Base-by-base conservation (phyloP, 2,888 invertebrate genomes). In the Sacculina carcini region DNA sequence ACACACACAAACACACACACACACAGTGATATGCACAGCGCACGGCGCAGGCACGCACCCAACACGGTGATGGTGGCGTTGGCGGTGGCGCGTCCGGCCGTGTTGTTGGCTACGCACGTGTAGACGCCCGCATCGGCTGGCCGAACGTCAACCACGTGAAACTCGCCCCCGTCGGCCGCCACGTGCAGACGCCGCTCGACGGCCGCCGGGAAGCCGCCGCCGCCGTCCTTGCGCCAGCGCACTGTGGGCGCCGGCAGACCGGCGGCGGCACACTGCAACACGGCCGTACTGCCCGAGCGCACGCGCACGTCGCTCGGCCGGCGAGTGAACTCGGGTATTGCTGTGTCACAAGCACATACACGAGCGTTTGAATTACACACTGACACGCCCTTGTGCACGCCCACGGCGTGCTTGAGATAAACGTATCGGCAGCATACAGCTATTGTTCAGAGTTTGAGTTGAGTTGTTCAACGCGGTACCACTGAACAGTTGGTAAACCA, bases 61-160 rank as follows among this genome's bases (percentile, higher is more conserved):
- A 76, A 67, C 51, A 92, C 85, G 57, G 77, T 77, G 28, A 92
- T 69, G 19, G 82, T 80, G 23, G 85, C 85, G 69, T 87, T 89
- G 2, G 85, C 78, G 58, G 78, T 75, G 36, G 86, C 79, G 51
- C 75, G 74, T 0, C 92, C 94, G 14, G 89, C 92, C 40, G 77
- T 73, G 66, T 90, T 94, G 61, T 77, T 76, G 1, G 92, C 94
- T 7, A 80, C 86, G 66, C 92, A 94, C 49, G 84, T 87, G 63
- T 94, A 94, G 29, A 85, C 71, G 1, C 94, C 94, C 67, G 82
- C 80, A 62, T 94, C 94, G 32, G 75, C 74, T 1, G 78, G 74
- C 65, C 85, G 86, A 23, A 85, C 84, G 67, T 85, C 78, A n/a
- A 85, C 75, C 59, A 94, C 92, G 62, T 87, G 85, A 64, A 90